Base-by-base conservation (phyloP, 2,797 vertebrate species). In the Crypturellus tataupa region DNA sequence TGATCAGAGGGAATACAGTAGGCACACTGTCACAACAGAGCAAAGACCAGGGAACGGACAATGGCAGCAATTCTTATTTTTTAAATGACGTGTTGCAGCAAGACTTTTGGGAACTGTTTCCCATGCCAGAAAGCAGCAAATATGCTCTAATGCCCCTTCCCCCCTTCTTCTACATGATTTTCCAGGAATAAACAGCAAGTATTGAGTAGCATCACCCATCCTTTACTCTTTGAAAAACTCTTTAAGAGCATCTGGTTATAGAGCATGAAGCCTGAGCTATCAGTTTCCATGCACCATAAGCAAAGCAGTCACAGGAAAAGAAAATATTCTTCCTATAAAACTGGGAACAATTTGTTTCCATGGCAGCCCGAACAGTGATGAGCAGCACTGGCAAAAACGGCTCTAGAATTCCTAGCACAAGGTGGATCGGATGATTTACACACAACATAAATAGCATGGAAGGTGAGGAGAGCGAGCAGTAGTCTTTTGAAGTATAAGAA, bases 321-420 rank as follows among this genome's bases (percentile, higher is more conserved):
- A 83, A 87, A 91, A 88, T 64, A 88, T 58, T 91, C 92, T 83
- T 84, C 56, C 60, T 64, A 58, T 94, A 85, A 93, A 94, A 78
- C 71, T 49, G 33, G 39, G 82, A 95, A 85, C 70, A 91, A 94
- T 94, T 93, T 93, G 94, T 97, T 97, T 95, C 94, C 89, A 97
- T 95, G 85, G 92, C 80, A 96, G 92, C 93, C 79, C 47, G 35
- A 72, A 87, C 46, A 91, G 46, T 72, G 92, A 96, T 93, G 89
- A 96, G 89, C 82, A 94, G 85, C 55, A 83, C 33, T 3, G 80
- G 92, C 82, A 95, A 91, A 95, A 91, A 91, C 4, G 87, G 75
- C 84, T 92, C 7, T n/a, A 90, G 81, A 94, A 96, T 90, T 93
- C 93, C 92, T 78, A 94, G 56, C 53, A 89, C 56, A 84, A 79